Base-by-base conservation (phyloP, 37 sponge, comb jelly and placozoan genomes). In the Bolinopsis microptera region DNA sequence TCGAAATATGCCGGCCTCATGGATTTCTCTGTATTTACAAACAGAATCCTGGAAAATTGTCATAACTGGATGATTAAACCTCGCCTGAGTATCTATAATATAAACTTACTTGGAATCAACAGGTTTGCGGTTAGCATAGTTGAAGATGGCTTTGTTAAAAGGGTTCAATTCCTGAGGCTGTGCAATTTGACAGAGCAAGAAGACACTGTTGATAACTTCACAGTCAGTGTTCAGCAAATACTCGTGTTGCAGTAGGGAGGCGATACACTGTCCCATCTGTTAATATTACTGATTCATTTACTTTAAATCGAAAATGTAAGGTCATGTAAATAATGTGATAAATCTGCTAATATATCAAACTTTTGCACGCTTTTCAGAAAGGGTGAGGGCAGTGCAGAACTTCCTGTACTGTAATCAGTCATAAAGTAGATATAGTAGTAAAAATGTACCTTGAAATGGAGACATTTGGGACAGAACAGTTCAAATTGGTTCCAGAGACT, bases 381-480 rank as follows among this genome's bases (percentile, higher is more conserved):
- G n/a, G n/a, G n/a, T n/a, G n/a, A n/a, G n/a, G n/a, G n/a, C n/a
- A n/a, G n/a, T n/a, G n/a, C n/a, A n/a, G n/a, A n/a, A n/a, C n/a
- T n/a, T n/a, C n/a, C n/a, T n/a, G n/a, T n/a, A n/a, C n/a, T n/a
- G n/a, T n/a, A n/a, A n/a, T n/a, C n/a, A n/a, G n/a, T n/a, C n/a
- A n/a, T n/a, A n/a, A n/a, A n/a, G n/a, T n/a, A n/a, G n/a, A n/a
- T n/a, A n/a, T n/a, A n/a, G n/a, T n/a, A n/a, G n/a, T n/a, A n/a
- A n/a, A n/a, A n/a, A n/a, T n/a, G n/a, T n/a, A 86, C 90, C 90
- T 86, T 86, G 90, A 86, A 86, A 86, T 86, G 90, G n/a, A 86
- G 61, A 86, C 90, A 86, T 40, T 86, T 86, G 36, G 90, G 90
- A 34, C 90, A 86, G 26, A 86, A 40, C 13, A 40, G 0, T 24